These are phyloP conservation scores for Scaptomyza montana DNA, from an alignment of 1,140 invertebrate species.

Conservation along the genomic window DNA sequence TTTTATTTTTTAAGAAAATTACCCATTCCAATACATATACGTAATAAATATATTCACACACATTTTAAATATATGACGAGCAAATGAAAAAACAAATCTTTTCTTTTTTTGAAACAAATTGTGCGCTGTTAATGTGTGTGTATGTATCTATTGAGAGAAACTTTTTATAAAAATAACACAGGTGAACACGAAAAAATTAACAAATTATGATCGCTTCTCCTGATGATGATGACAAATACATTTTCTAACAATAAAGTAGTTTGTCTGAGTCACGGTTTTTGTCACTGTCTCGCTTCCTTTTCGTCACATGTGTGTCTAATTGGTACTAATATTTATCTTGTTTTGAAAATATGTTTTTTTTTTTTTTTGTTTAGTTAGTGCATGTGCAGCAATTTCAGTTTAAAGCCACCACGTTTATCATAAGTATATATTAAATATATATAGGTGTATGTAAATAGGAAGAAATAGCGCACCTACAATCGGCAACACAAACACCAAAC, in stretches of 20 bases:
- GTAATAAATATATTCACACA: conserved; percentile 47
- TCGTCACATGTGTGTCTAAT: neutral
- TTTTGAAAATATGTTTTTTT: conserved; percentile 19
- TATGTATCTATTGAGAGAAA: conserved; percentile 59
- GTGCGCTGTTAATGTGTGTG: conserved; percentile 70
- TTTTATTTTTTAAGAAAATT: conserved; percentile 53
- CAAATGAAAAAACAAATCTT: conserved; percentile 9
- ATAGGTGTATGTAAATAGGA: neutral
- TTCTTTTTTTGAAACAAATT: conserved; percentile 49
- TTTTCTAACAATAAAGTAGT: conserved; percentile 11
- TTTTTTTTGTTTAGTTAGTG: conserved; percentile 12
- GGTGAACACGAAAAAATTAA: conserved; percentile 51
- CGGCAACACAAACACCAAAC: conserved; percentile 58
- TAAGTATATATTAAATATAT: neutral
- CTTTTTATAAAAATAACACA: conserved; percentile 72
- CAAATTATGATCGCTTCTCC: conserved; percentile 5
- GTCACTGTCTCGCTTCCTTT: neutral
- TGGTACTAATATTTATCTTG: neutral
- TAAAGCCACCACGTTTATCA: conserved; percentile 17
- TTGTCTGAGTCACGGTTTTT: conserved; percentile 46
- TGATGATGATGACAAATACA: conserved; percentile 51
- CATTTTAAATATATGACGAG: conserved; percentile 26
- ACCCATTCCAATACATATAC: conserved; percentile 42
- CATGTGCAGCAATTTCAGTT: conserved; percentile 49
- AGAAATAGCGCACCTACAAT: conserved; percentile 61